Percentiles rank a stretch among this genome's conserved stretches.
phyloP scores from a whole-genome alignment of 1,140 invertebrate genomes.

The Glomeris maerens region DNA sequence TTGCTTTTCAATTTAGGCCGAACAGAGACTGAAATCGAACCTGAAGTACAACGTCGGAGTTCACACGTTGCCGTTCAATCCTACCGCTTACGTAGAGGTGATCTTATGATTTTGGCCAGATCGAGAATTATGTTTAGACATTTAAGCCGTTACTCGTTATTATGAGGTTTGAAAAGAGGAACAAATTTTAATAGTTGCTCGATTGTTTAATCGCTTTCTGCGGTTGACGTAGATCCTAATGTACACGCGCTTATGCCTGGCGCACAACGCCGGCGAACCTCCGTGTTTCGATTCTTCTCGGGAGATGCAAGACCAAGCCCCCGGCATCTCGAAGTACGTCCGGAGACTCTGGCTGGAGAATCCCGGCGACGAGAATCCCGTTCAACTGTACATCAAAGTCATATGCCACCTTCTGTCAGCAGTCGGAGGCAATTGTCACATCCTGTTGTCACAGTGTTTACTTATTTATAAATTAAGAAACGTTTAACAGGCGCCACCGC shows the following conservation, averaged over 20 bases:
- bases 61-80: slow-evolving; percentile 48
- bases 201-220: neutral
- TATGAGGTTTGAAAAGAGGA: neutral
- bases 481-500: slow-evolving; percentile 28
- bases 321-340: slow-evolving; percentile 22
- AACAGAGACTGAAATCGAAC: slow-evolving; percentile 35
- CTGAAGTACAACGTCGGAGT: slow-evolving; percentile 43
- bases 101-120: slow-evolving; percentile 6
- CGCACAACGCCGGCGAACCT: slow-evolving; percentile 28
- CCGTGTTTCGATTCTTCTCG: slow-evolving; percentile 17
- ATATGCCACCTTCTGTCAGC: slow-evolving; percentile 45
- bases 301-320: slow-evolving; percentile 19
- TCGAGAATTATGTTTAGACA: neutral
- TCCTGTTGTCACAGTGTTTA: slow-evolving; percentile 10
- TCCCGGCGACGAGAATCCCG: slow-evolving; percentile 33
- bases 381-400: slow-evolving; percentile 46
- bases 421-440: slow-evolving; percentile 25
- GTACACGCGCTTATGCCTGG: slow-evolving; percentile 58
- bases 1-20: neutral
- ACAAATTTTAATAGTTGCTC: slow-evolving; percentile 7
- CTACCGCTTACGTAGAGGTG: slow-evolving; percentile 47
- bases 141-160: too few relatives aligned
- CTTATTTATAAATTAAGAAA: slow-evolving; percentile 8
- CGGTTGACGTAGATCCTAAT: slow-evolving; percentile 44
- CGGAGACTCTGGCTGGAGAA: slow-evolving; percentile 35